Evolutionary conservation across 2,797 vertebrate genomes (phyloP).

Genomic region (Diglossa cyanea): DNA sequence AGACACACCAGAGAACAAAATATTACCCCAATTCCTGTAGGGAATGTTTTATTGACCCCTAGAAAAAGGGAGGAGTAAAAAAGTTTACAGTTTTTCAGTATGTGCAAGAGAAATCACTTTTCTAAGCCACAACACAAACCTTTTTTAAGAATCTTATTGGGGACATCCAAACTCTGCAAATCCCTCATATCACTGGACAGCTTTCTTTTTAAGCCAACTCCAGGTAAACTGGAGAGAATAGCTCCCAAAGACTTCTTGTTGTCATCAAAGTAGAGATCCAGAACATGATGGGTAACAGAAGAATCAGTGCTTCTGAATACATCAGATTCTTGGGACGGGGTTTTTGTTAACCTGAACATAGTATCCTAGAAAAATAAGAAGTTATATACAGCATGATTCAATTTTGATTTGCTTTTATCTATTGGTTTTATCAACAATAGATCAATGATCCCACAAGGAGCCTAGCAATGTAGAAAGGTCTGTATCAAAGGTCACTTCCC

Average conservation of each 20-base stretch:
- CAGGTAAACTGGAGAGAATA: slow-evolving; percentile 75
- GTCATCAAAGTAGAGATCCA: slow-evolving; percentile 71
- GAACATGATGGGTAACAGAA: slow-evolving; percentile 61
- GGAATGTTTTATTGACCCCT: neutral
- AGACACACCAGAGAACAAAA: neutral
- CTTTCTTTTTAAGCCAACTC: slow-evolving; percentile 82
- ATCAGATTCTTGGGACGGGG: slow-evolving; percentile 62
- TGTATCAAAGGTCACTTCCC: neutral
- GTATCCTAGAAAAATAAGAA: slow-evolving; percentile 70
- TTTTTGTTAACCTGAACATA: slow-evolving; percentile 76
- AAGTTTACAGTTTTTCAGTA: neutral
- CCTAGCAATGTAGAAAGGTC: neutral
- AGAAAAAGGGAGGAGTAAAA: neutral
- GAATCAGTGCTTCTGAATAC: slow-evolving; percentile 59
- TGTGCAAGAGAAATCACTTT: neutral
- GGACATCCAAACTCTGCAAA: slow-evolving; percentile 49
- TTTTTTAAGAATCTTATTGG: slow-evolving; percentile 79
- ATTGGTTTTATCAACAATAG: neutral
- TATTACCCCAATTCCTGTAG: neutral
- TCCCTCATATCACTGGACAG: slow-evolving; percentile 70
- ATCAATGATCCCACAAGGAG: neutral
- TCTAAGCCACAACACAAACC: slow-evolving; percentile 66
- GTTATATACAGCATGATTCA: neutral
- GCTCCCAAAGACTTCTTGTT: slow-evolving; percentile 75
- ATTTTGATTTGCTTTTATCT: neutral